phyloP scores from a whole-genome alignment of 2,113 vertebrate species.

The Tragelaphus buxtoni region DNA sequence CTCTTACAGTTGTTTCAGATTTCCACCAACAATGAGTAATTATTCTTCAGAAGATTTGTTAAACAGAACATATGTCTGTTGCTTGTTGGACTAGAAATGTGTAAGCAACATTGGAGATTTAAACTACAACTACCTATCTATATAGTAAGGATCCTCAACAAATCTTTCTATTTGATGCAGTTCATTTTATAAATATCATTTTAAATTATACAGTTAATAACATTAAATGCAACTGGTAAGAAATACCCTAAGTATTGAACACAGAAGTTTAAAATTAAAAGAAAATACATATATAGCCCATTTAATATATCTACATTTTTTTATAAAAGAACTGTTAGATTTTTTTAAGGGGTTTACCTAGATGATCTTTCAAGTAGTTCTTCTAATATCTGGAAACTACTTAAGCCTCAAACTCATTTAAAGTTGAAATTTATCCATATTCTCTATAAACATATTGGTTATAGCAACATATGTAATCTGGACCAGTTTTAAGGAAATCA shows the following conservation, averaged over 20 bases:
- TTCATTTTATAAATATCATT: neutral
- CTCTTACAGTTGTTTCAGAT: neutral
- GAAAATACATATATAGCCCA: neutral
- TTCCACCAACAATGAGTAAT: neutral
- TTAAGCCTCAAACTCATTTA: neutral
- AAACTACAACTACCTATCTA: neutral
- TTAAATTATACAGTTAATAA: neutral
- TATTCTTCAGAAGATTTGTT: neutral
- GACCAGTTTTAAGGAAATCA: neutral
- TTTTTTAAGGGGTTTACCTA: neutral
- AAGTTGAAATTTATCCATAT: neutral
- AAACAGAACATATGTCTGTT: neutral
- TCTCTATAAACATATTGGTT: neutral
- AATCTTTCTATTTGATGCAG: neutral
- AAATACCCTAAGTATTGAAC: neutral
- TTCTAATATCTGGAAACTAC: neutral
- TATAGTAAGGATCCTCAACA: neutral
- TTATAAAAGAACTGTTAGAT: neutral
- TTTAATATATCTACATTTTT: neutral
- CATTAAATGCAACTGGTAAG: neutral
- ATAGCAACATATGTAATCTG: neutral
- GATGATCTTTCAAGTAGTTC: neutral
- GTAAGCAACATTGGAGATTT: neutral
- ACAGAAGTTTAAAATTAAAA: conserved; percentile 4
- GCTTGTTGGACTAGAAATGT: neutral